Evolutionary conservation across 2,888 invertebrate genomes (phyloP).

Genomic region (Rotaria macrura): DNA sequence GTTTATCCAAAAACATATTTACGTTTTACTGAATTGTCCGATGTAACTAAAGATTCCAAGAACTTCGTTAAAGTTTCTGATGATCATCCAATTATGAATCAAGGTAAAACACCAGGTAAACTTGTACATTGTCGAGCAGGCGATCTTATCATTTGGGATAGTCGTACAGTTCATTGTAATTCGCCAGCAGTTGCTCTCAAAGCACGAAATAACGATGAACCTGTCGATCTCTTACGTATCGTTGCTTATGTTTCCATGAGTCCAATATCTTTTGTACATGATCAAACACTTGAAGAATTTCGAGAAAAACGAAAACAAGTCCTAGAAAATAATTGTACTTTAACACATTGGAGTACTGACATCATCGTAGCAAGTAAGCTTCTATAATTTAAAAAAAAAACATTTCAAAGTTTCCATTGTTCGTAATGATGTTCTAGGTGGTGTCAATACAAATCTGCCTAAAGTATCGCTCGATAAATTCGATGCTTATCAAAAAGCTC

Average conservation of each 20-base stretch:
- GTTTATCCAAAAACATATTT: neutral
- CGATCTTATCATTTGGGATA: neutral
- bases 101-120: too few species aligned
- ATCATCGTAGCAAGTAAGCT: too few species aligned
- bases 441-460: too few species aligned
- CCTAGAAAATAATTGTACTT: neutral
- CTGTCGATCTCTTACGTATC: neutral
- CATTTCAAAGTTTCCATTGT: too few species aligned
- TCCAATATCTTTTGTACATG: neutral
- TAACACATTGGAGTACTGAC: neutral
- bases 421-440: too few species aligned
- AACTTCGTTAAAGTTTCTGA: neutral
- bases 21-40: neutral
- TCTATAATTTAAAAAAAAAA: too few species aligned
- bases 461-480: too few species aligned
- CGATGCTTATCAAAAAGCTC: too few species aligned
- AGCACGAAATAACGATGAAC: neutral
- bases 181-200: neutral
- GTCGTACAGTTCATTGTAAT: neutral
- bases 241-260: neutral
- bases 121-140: neutral
- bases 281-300: neutral
- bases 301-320: neutral
- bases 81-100: neutral
- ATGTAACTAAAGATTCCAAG: neutral